A percentile compares a stretch with the other conserved stretches of the same genome.
Conservation (phyloP, 2,113 vertebrate genomes). For the Alectura lathami region DNA sequence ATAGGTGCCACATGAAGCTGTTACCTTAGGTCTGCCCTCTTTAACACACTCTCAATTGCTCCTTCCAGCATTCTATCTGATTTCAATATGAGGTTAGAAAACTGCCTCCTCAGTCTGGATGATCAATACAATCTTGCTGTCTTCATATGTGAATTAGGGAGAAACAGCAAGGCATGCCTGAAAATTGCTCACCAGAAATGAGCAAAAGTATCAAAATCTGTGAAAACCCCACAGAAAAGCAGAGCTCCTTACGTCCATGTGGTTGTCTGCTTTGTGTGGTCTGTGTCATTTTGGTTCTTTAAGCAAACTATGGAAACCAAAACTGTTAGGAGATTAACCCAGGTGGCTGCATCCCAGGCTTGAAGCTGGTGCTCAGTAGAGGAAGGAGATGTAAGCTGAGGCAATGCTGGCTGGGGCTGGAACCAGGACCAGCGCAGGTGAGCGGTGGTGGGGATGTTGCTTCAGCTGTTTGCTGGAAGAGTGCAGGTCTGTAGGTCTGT, state of each 20-base stretch:
- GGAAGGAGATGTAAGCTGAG: not conserved
- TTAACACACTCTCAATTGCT: not conserved
- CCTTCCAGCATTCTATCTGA: not conserved
- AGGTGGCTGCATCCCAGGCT: not conserved
- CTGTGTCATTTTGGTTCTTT: not conserved
- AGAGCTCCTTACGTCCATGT: fast-evolving
- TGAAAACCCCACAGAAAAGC: not conserved
- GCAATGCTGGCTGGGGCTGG: too few relatives aligned
- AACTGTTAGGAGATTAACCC: not conserved
- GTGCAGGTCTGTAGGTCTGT: not conserved
- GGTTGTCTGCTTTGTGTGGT: not conserved
- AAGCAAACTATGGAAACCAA: not conserved
- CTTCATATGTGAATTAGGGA: not conserved
- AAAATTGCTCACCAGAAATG: not conserved
- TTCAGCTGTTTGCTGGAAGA: not conserved
- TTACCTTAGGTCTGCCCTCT: not conserved
- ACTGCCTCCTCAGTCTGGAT: not conserved
- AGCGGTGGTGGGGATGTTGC: not conserved
- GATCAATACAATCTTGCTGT: not conserved
- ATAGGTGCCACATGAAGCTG: not conserved
- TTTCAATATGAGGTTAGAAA: not conserved
- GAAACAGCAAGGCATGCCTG: not conserved
- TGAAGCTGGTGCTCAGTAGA: not conserved
- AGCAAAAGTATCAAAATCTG: not conserved
- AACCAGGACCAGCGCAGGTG: not conserved